Evolutionary conservation across 2,797 vertebrate genomes (phyloP).

Genomic region (Peromyscus aztecus): DNA sequence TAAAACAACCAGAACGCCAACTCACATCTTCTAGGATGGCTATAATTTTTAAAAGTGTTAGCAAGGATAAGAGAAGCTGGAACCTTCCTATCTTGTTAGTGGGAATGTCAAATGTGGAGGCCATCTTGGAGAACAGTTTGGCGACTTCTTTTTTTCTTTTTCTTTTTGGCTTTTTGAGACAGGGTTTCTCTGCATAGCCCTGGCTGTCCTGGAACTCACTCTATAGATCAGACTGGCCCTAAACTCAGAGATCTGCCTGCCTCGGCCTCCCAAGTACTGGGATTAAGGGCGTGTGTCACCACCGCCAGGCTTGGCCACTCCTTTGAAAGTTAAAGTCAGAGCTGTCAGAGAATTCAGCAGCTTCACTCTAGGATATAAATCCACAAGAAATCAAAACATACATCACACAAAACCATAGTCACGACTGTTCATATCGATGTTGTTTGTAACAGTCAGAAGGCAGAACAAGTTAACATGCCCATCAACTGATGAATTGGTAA

Average conservation of each 20-base stretch:
- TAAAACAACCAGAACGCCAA: not conserved
- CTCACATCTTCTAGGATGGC: not conserved
- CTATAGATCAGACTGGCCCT: not conserved
- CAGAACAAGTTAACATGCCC: not conserved
- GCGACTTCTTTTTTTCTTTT: not conserved
- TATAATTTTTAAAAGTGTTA: not conserved
- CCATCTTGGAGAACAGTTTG: not conserved
- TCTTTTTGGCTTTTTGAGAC: not conserved
- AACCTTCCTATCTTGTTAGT: not conserved
- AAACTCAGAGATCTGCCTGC: not conserved
- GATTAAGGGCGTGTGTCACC: not conserved
- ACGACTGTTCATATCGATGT: not conserved
- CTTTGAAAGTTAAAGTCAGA: conserved; percentile 22
- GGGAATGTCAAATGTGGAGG: not conserved
- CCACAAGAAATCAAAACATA: not conserved
- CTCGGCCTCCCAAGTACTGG: not conserved
- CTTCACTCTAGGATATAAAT: not conserved
- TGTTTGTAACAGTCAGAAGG: not conserved
- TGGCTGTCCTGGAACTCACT: not conserved
- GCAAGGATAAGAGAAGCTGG: not conserved
- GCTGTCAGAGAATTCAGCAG: not conserved
- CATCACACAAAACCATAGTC: not conserved
- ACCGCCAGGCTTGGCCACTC: not conserved
- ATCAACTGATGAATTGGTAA: not conserved
- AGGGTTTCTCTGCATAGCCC: not conserved